Conservation (phyloP, 1,140 invertebrate genomes). For the Spodoptera frugiperda region DNA sequence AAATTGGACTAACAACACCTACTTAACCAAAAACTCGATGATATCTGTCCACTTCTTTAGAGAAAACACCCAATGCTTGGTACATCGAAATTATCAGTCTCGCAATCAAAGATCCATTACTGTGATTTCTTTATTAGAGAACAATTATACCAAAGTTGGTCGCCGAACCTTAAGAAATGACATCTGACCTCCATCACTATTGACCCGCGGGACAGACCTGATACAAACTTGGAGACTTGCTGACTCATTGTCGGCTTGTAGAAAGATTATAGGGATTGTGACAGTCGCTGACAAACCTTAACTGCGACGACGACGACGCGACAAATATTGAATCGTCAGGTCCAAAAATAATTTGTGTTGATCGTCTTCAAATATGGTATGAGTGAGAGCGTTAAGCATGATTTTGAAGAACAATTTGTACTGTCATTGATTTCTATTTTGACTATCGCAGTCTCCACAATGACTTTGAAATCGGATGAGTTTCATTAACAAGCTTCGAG, state of each 20-base stretch:
- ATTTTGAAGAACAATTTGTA: background rate
- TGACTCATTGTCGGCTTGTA: conserved; percentile 37
- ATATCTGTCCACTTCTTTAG: too few species aligned
- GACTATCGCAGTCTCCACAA: background rate
- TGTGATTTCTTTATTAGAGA: conserved; percentile 69
- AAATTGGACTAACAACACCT: background rate
- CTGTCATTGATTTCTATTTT: conserved; percentile 17
- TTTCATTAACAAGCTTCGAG: background rate
- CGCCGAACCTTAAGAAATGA: conserved; percentile 63
- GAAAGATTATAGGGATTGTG: conserved; percentile 9
- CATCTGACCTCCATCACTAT: conserved; percentile 60
- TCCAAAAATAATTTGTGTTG: background rate
- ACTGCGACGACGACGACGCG: background rate
- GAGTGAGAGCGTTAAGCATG: conserved; percentile 3
- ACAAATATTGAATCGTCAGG: background rate
- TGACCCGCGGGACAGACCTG: background rate
- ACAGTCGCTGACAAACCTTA: conserved; percentile 11
- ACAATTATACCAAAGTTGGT: conserved; percentile 69
- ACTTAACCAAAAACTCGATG: too few species aligned
- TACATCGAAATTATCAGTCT: conserved; percentile 71
- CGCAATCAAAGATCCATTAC: conserved; percentile 76
- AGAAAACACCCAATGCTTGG: conserved; percentile 4
- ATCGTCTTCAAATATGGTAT: background rate
- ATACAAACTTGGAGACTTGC: conserved; percentile 19
- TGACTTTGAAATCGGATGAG: conserved; percentile 2